Base-by-base conservation (phyloP, 2,797 vertebrate genomes). In the Allobates femoralis region DNA sequence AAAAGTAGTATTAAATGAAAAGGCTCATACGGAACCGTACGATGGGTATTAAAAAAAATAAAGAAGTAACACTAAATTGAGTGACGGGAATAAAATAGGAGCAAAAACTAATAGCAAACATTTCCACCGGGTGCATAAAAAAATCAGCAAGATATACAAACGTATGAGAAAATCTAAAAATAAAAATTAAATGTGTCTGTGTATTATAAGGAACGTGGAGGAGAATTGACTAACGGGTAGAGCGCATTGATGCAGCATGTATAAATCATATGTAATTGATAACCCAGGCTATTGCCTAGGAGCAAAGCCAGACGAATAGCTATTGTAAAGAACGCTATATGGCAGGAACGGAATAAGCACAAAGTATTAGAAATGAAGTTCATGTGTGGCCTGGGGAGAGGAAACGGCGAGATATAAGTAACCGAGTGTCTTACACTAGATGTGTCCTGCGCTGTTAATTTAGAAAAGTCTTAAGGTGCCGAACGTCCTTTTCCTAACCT, bases 241-340 rank as follows among this genome's bases (percentile, higher is more conserved):
- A 34, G 51, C 11, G n/a, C n/a, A 14, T 30, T 64, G 32, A 71
- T 85, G 55, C 74, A 23, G 62, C 5, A 16, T 19, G 15, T 28
- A 79, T 69, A 80, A 86, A 81, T 86, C 77, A 81, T 30, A 32
- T 32, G n/a, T 30, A 86, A 86, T 34, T 81, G 66, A 81, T 86
- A 26, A 75, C 41, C 28, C 37, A 8, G 71, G 69, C 78, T 2
- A 53, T 81, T 28, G 69, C 85, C 85, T 41, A 51, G 8, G n/a
- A 86, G 78, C 78, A 28, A 26, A 28, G 15, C 7, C 15, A 56
- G 84, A 8, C 1, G 16, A 69, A 58, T 50, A 37, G 75, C 76
- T 55, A 77, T 60, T 79, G 75, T 85, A 55, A 46, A 79, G 84
- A 66, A 30, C 60, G 5, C 55, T 66, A 62, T 75, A 62, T 18